Evolutionary conservation across 1,140 invertebrate genomes (phyloP).

Genomic region (Lasioglossum baleicum): DNA sequence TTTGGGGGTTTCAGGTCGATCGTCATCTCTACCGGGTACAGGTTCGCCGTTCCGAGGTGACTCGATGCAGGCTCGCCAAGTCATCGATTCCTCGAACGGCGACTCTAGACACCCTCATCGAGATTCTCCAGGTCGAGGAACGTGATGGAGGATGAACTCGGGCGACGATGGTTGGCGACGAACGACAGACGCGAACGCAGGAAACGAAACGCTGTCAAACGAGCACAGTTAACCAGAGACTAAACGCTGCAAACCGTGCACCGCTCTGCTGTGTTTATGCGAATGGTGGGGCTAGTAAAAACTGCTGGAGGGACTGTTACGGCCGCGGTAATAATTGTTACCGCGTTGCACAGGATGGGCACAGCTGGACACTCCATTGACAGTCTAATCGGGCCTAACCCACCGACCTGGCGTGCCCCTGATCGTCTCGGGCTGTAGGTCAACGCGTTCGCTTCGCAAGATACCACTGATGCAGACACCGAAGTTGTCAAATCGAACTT

Average conservation of each 20-base stretch:
- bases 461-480: background rate
- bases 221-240: constrained; percentile 52
- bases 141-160: too few relatives aligned
- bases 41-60: background rate
- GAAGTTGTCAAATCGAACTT: background rate
- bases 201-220: constrained; percentile 15
- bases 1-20: too few relatives aligned
- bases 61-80: background rate
- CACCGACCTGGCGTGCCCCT: constrained; percentile 36
- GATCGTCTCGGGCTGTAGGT: constrained; percentile 13
- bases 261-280: constrained; percentile 47
- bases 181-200: background rate
- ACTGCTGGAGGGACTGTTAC: constrained; percentile 56
- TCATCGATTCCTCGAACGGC: background rate
- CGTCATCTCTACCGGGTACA: too few relatives aligned
- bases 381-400: constrained; percentile 44
- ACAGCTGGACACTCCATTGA: constrained; percentile 72
- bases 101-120: background rate
- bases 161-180: background rate
- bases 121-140: background rate
- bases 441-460: constrained; percentile 7
- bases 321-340: constrained; percentile 66
- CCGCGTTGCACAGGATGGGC: constrained; percentile 72
- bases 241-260: constrained; percentile 61
- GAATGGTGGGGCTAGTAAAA: constrained; percentile 71